Base-by-base conservation (phyloP, 2,797 vertebrate species). In the Sphenopsis melanotis region DNA sequence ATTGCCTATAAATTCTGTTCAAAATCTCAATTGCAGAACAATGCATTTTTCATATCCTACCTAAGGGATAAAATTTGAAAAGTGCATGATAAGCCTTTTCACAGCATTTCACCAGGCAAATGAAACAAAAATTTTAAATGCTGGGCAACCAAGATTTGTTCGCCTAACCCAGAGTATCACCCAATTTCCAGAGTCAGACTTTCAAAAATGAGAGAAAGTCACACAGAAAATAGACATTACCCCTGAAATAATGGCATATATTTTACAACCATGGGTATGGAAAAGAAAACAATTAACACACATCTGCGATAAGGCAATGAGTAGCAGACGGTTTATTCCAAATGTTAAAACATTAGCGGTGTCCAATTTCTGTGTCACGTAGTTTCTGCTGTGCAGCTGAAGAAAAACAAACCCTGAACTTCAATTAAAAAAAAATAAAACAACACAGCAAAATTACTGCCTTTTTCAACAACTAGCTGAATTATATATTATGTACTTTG, bases 201-300 rank as follows among this genome's bases (percentile, higher is more conserved):
- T 93, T 57, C 65, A 83, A 95, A 96, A 95, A 95, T 87, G 57
- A 70, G 39, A 69, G 22, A 41, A 53, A 32, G 10, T n/a, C 68
- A 70, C 53, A 3, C 36, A 92, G 86, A 96, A 97, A 89, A 94
- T 3, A 92, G 95, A 94, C 68, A 81, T 89, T 83, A 92, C 74
- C 70, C 80, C 74, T 81, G 83, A 96, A 97, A 96, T 95, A 94
- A 97, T 50, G 83, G 74, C 79, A 92, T 92, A 71, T 83, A 92
- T 93, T 97, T 97, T 92, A 93, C 84, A 93, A 81, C 90, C 71
- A 61, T 82, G 95, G 42, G 32, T 94, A 95, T 85, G 85, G 93
- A 90, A 93, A 96, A 89, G 89, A 97, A 97, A 96, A 97, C 95
- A 96, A 97, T 96, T 95, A 96, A 94, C 87, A 87, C 88, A 95